phyloP scores from a whole-genome alignment of 2,888 invertebrate species.

The Strigamia crassipes region DNA sequence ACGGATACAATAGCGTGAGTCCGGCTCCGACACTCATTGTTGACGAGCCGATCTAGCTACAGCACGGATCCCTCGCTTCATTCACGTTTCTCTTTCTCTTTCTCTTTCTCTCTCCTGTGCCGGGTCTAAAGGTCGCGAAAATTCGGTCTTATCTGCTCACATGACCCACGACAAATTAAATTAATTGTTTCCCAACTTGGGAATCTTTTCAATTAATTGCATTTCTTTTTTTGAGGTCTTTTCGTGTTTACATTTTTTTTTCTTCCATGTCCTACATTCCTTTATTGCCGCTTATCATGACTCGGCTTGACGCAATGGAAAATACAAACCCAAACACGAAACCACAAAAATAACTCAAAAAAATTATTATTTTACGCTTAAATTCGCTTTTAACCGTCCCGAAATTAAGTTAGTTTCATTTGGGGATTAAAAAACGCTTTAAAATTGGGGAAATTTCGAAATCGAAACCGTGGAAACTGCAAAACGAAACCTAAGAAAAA shows the following conservation, averaged over 20 bases:
- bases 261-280: not conserved
- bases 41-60: not conserved
- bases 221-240: not conserved
- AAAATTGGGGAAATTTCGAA: not conserved
- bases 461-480: not conserved
- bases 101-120: not conserved
- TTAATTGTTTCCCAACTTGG: constrained; percentile 4
- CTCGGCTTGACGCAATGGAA: not conserved
- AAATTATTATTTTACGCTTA: too few relatives aligned
- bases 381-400: too few relatives aligned
- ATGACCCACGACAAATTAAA: constrained; percentile 32
- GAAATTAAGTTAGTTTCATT: too few relatives aligned
- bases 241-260: not conserved
- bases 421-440: too few relatives aligned
- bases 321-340: not conserved
- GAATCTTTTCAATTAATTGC: not conserved
- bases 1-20: not conserved
- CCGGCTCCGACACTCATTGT: not conserved
- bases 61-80: not conserved
- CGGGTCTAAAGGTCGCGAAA: not conserved
- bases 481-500: not conserved
- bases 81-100: not conserved
- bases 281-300: not conserved
- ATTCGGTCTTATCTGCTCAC: not conserved
- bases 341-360: too few relatives aligned